Conservation (phyloP, 2,888 invertebrate genomes). For the Drosophila kambysellisi region DNA sequence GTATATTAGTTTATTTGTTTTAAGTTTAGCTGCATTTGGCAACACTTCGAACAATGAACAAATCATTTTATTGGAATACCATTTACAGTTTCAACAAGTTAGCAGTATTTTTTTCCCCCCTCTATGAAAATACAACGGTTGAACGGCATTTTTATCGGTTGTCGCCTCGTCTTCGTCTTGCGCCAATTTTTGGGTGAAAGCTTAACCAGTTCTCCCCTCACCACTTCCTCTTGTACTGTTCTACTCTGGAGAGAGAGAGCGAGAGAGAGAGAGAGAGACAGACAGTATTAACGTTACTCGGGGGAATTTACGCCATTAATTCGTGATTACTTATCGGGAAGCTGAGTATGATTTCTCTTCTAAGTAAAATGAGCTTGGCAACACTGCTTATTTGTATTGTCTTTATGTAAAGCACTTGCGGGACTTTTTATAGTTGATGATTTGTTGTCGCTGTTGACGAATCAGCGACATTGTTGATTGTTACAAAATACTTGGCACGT, state of each 20-base stretch:
- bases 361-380: neutral
- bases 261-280: neutral
- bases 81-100: neutral
- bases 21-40: slow-evolving; percentile 23
- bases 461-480: slow-evolving; percentile 17
- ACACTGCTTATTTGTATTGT: neutral
- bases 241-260: neutral
- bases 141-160: slow-evolving; percentile 10
- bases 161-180: slow-evolving; percentile 5
- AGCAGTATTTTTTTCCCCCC: neutral
- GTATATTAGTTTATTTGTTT: slow-evolving; percentile 4
- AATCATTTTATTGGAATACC: slow-evolving; percentile 8
- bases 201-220: neutral
- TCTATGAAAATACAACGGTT: slow-evolving; percentile 19
- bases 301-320: neutral
- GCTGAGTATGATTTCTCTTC: neutral
- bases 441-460: slow-evolving; percentile 13
- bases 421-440: slow-evolving; percentile 7
- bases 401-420: neutral
- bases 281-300: neutral
- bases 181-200: slow-evolving; percentile 36
- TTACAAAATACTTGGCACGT: slow-evolving; percentile 48
- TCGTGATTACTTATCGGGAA: neutral
- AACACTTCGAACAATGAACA: slow-evolving; percentile 4
- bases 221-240: neutral